Percentiles rank a stretch among this genome's conserved stretches.
phyloP scores from a whole-genome alignment of 1,140 invertebrate genomes.

The Wasmannia auropunctata region DNA sequence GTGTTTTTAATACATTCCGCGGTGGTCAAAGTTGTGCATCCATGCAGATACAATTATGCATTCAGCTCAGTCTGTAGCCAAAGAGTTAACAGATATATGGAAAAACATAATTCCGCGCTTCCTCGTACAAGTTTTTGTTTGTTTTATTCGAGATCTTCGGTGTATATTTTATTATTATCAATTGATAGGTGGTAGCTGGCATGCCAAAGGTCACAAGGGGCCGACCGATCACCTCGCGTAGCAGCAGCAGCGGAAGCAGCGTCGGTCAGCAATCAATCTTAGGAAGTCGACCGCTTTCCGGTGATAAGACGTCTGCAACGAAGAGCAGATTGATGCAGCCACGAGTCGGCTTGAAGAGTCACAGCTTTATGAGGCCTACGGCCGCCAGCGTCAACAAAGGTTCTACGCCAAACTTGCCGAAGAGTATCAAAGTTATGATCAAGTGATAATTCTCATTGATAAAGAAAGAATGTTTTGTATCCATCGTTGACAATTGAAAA shows the following conservation, averaged over 20 bases:
- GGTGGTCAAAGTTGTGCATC: too few relatives aligned
- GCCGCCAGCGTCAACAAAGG: slow-evolving; percentile 88
- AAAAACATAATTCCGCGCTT: not conserved
- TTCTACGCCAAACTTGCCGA: slow-evolving; percentile 83
- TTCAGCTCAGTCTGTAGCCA: too few relatives aligned
- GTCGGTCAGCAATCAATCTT: slow-evolving; percentile 81
- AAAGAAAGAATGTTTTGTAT: not conserved
- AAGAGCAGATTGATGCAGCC: slow-evolving; percentile 79
- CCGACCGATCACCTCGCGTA: slow-evolving; percentile 86
- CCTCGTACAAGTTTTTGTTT: not conserved
- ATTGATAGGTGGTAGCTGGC: slow-evolving; percentile 57
- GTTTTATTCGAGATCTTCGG: not conserved
- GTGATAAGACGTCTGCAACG: slow-evolving; percentile 53
- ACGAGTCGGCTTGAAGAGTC: slow-evolving; percentile 76
- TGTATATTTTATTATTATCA: not conserved
- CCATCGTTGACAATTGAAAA: not conserved
- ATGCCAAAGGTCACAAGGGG: slow-evolving; percentile 55
- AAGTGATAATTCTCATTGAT: slow-evolving; percentile 71
- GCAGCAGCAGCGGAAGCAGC: slow-evolving; percentile 89
- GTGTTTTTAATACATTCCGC: too few relatives aligned
- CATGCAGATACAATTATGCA: too few relatives aligned
- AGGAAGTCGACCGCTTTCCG: slow-evolving; percentile 58
- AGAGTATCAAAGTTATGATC: slow-evolving; percentile 81
- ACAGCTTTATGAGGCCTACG: slow-evolving; percentile 88
- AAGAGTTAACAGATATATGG: not conserved